Conservation (phyloP, 2,113 vertebrate genomes). For the Daubentonia madagascariensis region DNA sequence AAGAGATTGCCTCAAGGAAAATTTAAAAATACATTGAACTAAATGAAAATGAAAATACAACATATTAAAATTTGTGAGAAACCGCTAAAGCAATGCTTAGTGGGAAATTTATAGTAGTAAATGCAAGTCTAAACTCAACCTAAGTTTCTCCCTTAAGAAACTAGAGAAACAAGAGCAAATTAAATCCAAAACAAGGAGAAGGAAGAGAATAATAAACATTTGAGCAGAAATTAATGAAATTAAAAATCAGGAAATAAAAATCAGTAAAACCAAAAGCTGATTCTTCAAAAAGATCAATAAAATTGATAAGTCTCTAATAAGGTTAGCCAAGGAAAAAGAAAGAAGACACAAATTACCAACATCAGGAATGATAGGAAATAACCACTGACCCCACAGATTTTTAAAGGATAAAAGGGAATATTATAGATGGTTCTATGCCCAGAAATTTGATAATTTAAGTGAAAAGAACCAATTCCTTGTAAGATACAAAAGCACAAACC, state of each 20-base stretch:
- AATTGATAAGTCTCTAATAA: background rate
- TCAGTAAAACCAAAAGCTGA: background rate
- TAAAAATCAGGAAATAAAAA: background rate
- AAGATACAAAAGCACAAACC: background rate
- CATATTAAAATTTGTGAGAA: background rate
- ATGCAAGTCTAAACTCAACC: background rate
- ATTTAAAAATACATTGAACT: background rate
- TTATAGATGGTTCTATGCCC: background rate
- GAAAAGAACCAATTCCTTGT: background rate
- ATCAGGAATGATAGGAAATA: background rate
- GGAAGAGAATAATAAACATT: background rate
- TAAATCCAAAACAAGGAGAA: background rate
- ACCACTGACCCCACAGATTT: background rate
- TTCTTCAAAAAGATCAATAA: background rate
- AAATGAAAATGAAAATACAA: background rate
- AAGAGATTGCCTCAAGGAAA: background rate
- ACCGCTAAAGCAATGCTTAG: background rate
- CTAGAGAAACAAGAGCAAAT: background rate
- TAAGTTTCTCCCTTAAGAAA: background rate
- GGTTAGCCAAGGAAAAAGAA: background rate
- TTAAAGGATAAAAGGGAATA: background rate
- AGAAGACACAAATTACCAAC: background rate
- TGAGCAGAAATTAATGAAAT: background rate
- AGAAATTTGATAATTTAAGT: constrained; percentile 4
- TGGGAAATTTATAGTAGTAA: background rate